A percentile compares a stretch with the other conserved stretches of the same genome.
phyloP scores from a whole-genome alignment of 2,888 invertebrate genomes.

The Carpatolechia fugitivella region DNA sequence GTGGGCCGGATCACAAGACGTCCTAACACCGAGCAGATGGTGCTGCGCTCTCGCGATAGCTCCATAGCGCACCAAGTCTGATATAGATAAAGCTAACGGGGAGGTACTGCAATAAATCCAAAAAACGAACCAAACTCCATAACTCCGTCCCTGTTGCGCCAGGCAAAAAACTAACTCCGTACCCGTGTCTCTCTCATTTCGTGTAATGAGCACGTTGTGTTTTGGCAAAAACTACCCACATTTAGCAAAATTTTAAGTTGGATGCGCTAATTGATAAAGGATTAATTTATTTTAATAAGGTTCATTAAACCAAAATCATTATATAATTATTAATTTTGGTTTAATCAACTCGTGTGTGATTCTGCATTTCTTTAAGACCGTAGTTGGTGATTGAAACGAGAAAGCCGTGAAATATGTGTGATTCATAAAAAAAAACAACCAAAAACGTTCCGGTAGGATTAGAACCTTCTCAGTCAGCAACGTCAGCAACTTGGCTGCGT shows the following conservation, averaged over 20 bases:
- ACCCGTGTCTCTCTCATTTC: slow-evolving; percentile 39
- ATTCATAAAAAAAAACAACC: no score
- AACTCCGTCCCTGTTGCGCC: slow-evolving; percentile 43
- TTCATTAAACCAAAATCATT: background rate
- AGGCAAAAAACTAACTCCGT: slow-evolving; percentile 42
- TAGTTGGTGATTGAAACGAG: no score
- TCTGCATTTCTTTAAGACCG: no score
- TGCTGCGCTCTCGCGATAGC: slow-evolving; percentile 55
- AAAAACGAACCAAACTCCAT: slow-evolving; percentile 43
- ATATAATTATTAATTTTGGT: no score
- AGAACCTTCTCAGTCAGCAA: no score
- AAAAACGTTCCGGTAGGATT: no score
- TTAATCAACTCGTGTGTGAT: no score
- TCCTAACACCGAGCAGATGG: slow-evolving; percentile 52
- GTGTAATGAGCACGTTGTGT: slow-evolving; percentile 27
- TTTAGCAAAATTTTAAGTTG: background rate
- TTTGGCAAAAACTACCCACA: slow-evolving; percentile 25
- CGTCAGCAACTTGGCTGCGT: no score
- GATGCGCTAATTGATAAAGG: background rate
- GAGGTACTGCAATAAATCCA: slow-evolving; percentile 68
- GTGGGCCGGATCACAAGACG: slow-evolving; percentile 31
- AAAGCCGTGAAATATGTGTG: no score
- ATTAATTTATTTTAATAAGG: background rate
- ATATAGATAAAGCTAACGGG: slow-evolving; percentile 71
- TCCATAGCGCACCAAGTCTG: slow-evolving; percentile 66